Percentiles rank a stretch among this genome's conserved stretches.
These are phyloP conservation scores for Colletes collaris DNA, from an alignment of 2,888 invertebrate species.

Conservation along the genomic window DNA sequence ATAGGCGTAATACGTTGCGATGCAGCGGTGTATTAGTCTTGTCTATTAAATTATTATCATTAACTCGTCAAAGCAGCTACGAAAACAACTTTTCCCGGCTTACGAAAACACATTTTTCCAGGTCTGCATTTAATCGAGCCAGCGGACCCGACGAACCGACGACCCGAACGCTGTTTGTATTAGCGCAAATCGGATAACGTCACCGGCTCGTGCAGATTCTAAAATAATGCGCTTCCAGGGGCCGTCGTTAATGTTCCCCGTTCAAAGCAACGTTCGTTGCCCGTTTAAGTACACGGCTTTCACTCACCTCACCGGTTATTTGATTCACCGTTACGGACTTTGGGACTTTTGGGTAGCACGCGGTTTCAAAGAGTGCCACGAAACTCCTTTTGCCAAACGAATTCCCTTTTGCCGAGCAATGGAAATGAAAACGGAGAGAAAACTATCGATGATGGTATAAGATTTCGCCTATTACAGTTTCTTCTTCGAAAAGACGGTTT, in stretches of 20 bases:
- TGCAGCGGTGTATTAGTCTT: no score
- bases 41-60: no score
- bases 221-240: conserved; percentile 27
- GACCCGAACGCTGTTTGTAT: conserved; percentile 21
- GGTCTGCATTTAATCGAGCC: not conserved
- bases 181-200: conserved; percentile 38
- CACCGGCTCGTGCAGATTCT: conserved; percentile 17
- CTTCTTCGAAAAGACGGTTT: conserved; percentile 14
- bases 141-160: not conserved
- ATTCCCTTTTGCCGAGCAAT: conserved; percentile 26
- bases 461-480: conserved; percentile 9
- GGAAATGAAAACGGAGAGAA: not conserved
- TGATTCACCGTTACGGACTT: conserved; percentile 26
- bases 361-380: not conserved
- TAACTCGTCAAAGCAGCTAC: no score
- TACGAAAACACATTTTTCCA: not conserved
- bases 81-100: no score
- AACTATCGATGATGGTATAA: no score
- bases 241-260: conserved; percentile 18
- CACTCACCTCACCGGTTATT: conserved; percentile 19
- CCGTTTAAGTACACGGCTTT: conserved; percentile 11
- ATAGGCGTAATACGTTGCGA: no score
- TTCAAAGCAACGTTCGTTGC: conserved; percentile 2
- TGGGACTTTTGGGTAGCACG: not conserved
- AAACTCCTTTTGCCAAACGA: not conserved